Evolutionary conservation across 2,888 invertebrate species (phyloP).

Genomic region (Leucophenga montana): DNA sequence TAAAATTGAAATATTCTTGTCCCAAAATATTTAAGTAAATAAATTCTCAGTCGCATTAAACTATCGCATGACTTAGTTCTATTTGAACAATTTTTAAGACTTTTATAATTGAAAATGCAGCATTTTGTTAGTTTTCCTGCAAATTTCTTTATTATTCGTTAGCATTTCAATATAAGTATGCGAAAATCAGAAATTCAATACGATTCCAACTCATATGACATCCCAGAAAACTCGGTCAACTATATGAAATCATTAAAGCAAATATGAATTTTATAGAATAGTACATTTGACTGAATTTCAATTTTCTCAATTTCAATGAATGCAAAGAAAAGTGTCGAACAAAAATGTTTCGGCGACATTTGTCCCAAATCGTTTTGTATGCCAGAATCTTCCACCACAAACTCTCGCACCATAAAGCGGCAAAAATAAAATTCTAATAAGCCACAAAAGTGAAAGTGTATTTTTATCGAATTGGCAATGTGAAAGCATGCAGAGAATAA

Average conservation of each 20-base stretch:
- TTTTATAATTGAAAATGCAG: no score
- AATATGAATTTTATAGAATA: conserved; percentile 21
- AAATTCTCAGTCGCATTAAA: no score
- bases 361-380: neutral
- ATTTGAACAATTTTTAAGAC: no score
- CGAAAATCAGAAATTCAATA: neutral
- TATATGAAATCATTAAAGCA: conserved; percentile 32
- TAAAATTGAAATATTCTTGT: no score
- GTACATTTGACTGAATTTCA: neutral
- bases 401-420: no score
- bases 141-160: neutral
- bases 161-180: neutral
- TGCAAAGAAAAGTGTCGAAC: neutral
- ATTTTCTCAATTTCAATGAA: conserved; percentile 20
- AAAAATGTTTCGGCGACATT: neutral
- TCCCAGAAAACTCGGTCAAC: conserved; percentile 27
- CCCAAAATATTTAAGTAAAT: no score
- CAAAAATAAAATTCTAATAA: conserved; percentile 33
- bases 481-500: no score
- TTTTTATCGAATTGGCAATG: neutral
- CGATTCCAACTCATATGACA: neutral
- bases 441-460: conserved; percentile 27
- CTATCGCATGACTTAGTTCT: no score
- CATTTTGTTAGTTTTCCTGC: neutral
- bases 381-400: no score